Percentiles rank a stretch among this genome's conserved stretches.
Conservation (phyloP, 1,140 invertebrate genomes). For the Acromyrmex heyeri region DNA sequence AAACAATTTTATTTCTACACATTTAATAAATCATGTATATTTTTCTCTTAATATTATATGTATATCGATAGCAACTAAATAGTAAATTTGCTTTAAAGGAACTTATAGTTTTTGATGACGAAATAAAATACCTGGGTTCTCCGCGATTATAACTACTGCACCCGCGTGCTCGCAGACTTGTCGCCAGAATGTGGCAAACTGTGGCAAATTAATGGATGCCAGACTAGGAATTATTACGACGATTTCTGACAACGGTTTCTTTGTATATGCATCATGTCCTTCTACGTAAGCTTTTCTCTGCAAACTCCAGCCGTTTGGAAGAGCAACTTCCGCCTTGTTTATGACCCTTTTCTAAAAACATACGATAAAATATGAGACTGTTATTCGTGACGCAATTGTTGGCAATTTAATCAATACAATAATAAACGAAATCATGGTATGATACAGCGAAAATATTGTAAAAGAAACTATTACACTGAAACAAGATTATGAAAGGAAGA, state of each 20-base stretch:
- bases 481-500: not conserved
- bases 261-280: conserved; percentile 83
- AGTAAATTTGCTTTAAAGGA: not conserved
- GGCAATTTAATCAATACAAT: not conserved
- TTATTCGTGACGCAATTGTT: not conserved
- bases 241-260: conserved; percentile 86
- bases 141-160: conserved; percentile 85
- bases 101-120: not conserved
- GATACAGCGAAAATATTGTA: conserved; percentile 27
- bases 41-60: not conserved
- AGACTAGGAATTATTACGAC: conserved; percentile 86
- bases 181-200: conserved; percentile 88
- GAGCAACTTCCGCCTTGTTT: conserved; percentile 82
- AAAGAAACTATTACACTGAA: not conserved
- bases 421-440: conserved; percentile 32
- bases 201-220: conserved; percentile 78
- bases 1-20: not conserved
- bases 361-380: not conserved
- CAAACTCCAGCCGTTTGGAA: conserved; percentile 88
- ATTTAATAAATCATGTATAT: not conserved
- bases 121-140: conserved; percentile 76
- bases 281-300: conserved; percentile 85
- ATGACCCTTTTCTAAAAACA: conserved; percentile 78
- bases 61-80: not conserved
- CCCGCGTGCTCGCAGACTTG: conserved; percentile 88